These are phyloP conservation scores for Cossypha niveicapilla DNA, from an alignment of 2,797 vertebrate species.

Conservation along the genomic window DNA sequence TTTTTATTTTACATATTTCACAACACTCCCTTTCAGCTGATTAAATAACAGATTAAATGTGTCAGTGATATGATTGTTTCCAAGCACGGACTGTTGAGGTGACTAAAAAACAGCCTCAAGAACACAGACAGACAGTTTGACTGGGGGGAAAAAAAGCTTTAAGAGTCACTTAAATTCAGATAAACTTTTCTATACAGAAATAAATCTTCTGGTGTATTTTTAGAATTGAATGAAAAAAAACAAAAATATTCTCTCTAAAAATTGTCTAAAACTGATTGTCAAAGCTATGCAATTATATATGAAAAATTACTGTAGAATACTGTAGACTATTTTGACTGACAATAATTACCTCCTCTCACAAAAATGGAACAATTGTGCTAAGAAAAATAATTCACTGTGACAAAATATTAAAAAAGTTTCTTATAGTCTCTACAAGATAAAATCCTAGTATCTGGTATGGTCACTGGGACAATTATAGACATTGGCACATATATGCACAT, in stretches of 20 bases:
- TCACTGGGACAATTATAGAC: not conserved
- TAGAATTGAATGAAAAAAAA: not conserved
- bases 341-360: constrained; percentile 20
- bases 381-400: not conserved
- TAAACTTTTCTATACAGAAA: not conserved
- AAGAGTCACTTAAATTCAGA: not conserved
- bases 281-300: not conserved
- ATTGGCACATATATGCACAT: not conserved
- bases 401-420: not conserved
- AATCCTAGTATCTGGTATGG: not conserved
- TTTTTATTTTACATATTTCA: not conserved
- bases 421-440: not conserved
- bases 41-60: not conserved
- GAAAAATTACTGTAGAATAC: not conserved
- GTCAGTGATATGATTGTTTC: not conserved
- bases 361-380: not conserved
- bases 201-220: not conserved
- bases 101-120: not conserved
- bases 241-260: not conserved
- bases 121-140: not conserved
- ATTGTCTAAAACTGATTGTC: not conserved
- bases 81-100: not conserved
- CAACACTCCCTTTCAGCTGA: not conserved
- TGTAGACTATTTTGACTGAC: not conserved
- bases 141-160: not conserved